A percentile compares a stretch with the other conserved stretches of the same genome.
phyloP scores from a whole-genome alignment of 2,797 vertebrate genomes.

The Danionella dracula region DNA sequence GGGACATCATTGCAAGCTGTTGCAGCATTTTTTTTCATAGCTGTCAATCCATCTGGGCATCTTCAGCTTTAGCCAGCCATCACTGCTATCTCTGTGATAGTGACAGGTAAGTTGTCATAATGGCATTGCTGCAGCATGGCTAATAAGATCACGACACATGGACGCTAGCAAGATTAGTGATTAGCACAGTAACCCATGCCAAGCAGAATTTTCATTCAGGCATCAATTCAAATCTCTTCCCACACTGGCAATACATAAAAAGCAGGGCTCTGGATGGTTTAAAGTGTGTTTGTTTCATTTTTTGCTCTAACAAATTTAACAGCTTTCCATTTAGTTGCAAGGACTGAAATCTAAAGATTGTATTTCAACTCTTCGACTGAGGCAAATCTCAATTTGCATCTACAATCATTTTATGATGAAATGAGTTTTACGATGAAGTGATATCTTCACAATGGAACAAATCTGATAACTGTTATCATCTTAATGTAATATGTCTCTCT shows the following conservation, averaged over 20 bases:
- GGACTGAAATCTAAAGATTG: neutral
- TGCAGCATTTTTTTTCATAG: neutral
- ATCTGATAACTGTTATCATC: constrained; percentile 1
- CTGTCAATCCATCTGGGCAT: constrained; percentile 15
- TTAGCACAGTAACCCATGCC: constrained; percentile 23
- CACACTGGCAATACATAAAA: constrained; percentile 4
- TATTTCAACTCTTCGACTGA: neutral
- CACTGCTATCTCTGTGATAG: constrained; percentile 1
- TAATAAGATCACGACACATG: constrained; percentile 42
- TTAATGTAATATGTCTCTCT: constrained; percentile 13
- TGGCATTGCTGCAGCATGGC: constrained; percentile 12
- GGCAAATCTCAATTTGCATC: constrained; percentile 6
- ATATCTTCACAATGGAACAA: neutral
- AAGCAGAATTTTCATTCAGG: constrained; percentile 13
- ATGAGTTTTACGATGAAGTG: neutral
- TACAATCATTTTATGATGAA: neutral
- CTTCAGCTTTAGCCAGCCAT: constrained; percentile 27
- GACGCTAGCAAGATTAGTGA: constrained; percentile 37
- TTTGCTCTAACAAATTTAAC: constrained; percentile 6
- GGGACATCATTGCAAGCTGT: constrained; percentile 9
- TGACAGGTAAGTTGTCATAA: constrained; percentile 30
- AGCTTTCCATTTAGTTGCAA: neutral
- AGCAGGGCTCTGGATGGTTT: neutral
- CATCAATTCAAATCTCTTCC: constrained; percentile 21
- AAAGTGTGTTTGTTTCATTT: neutral